Percentiles rank a stretch among this genome's conserved stretches.
Conservation (phyloP, 2,797 vertebrate species). For the Poecilia wingei region DNA sequence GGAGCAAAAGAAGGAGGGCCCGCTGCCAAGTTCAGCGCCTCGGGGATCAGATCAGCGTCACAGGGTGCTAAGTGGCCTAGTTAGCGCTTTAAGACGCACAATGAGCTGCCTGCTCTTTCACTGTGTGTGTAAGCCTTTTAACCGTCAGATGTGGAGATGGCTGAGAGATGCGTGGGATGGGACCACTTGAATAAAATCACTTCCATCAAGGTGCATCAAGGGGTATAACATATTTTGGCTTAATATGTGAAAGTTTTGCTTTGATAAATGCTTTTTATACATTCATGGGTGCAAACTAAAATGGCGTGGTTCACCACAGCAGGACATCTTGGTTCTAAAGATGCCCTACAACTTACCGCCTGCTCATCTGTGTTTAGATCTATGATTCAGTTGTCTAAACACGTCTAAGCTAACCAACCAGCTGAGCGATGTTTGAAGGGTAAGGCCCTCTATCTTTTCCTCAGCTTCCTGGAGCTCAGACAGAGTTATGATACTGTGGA, state of each 20-base stretch:
- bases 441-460: constrained; percentile 18
- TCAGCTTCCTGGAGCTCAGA: constrained; percentile 26
- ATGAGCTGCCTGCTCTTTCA: constrained; percentile 78
- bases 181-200: constrained; percentile 24
- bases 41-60: constrained; percentile 80
- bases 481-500: constrained; percentile 37
- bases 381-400: constrained; percentile 5
- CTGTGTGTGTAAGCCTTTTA: constrained; percentile 74
- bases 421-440: constrained; percentile 16
- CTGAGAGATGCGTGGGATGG: constrained; percentile 49
- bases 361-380: constrained; percentile 3
- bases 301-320: background rate
- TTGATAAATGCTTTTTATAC: constrained; percentile 13
- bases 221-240: constrained; percentile 5
- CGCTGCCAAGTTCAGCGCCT: constrained; percentile 79
- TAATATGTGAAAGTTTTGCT: constrained; percentile 13
- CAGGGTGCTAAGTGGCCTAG: constrained; percentile 82
- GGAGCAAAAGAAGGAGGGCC: constrained; percentile 74
- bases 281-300: background rate
- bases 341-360: background rate
- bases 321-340: background rate
- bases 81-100: constrained; percentile 82
- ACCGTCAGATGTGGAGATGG: constrained; percentile 68
- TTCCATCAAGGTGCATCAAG: constrained; percentile 51
- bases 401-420: constrained; percentile 18